A percentile compares a stretch with the other conserved stretches of the same genome.
These are phyloP conservation scores for Zoanthus solanderi DNA, from an alignment of 92 coral and sea anemone species.

Conservation along the genomic window DNA sequence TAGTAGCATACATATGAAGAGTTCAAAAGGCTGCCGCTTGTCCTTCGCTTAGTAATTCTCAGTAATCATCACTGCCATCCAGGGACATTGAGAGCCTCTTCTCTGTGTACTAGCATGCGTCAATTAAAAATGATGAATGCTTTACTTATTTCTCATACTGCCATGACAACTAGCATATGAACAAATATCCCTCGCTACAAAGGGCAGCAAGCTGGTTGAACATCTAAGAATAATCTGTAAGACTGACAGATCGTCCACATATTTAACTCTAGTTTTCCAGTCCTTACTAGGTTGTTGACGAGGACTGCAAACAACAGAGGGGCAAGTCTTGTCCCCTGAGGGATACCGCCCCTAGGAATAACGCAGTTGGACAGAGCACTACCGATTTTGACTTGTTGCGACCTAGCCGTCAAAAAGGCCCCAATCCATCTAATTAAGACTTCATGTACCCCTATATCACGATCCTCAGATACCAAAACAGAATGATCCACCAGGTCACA, in stretches of 20 bases:
- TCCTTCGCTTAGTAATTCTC: too few relatives aligned
- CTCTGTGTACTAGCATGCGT: too few relatives aligned
- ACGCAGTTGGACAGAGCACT: neutral
- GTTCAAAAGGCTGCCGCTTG: too few relatives aligned
- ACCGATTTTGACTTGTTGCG: too few relatives aligned
- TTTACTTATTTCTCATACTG: neutral
- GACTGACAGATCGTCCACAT: conserved; percentile 40
- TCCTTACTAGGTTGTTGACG: conserved; percentile 28
- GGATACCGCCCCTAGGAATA: conserved; percentile 36
- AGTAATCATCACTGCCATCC: too few relatives aligned
- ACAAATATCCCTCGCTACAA: conserved; percentile 1
- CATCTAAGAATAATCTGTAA: conserved; percentile 6
- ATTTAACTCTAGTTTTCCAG: conserved; percentile 27
- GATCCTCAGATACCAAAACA: too few relatives aligned
- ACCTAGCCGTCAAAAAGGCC: too few relatives aligned
- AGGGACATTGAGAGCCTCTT: too few relatives aligned
- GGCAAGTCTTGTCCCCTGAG: conserved; percentile 23
- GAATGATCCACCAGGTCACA: neutral
- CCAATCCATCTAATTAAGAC: too few relatives aligned
- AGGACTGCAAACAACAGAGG: conserved; percentile 43
- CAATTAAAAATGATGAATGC: too few relatives aligned
- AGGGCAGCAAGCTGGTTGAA: conserved; percentile 23
- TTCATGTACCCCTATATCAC: too few relatives aligned
- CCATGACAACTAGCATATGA: conserved; percentile 18
- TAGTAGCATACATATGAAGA: too few relatives aligned